A percentile compares a stretch with the other conserved stretches of the same genome.
Conservation (phyloP, 2,888 invertebrate species). For the Leptogaster cylindrica region DNA sequence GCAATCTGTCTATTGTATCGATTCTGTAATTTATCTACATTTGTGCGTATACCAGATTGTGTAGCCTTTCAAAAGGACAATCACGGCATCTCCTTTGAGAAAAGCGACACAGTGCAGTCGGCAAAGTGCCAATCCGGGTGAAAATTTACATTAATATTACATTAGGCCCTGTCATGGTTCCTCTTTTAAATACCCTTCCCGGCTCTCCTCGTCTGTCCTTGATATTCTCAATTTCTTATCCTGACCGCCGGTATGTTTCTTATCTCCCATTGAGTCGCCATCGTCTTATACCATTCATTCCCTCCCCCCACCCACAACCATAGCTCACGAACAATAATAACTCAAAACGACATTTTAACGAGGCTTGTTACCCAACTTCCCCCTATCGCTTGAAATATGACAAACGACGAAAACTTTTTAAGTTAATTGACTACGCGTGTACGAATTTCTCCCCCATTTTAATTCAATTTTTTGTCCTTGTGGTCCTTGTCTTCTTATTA, state of each 20-base stretch:
- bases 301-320: too few relatives aligned
- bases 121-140: constrained; percentile 1
- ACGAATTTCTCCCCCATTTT: constrained; percentile 1
- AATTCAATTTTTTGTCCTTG: not conserved
- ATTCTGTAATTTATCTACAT: constrained; percentile 25
- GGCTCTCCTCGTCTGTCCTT: not conserved
- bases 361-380: constrained; percentile 2
- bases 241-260: not conserved
- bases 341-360: constrained; percentile 23
- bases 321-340: not conserved
- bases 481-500: constrained; percentile 14
- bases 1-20: constrained; percentile 38
- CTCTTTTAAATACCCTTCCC: not conserved
- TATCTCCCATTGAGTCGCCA: constrained; percentile 3
- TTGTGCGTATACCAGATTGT: not conserved
- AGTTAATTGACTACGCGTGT: constrained; percentile 38
- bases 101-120: not conserved
- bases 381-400: constrained; percentile 32
- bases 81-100: not conserved
- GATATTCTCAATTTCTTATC: constrained; percentile 20
- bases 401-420: constrained; percentile 13
- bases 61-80: not conserved
- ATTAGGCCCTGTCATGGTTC: constrained; percentile 27
- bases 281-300: not conserved
- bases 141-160: constrained; percentile 35